These are phyloP conservation scores for Ophraella communa DNA, from an alignment of 2,888 invertebrate genomes.

Conservation along the genomic window DNA sequence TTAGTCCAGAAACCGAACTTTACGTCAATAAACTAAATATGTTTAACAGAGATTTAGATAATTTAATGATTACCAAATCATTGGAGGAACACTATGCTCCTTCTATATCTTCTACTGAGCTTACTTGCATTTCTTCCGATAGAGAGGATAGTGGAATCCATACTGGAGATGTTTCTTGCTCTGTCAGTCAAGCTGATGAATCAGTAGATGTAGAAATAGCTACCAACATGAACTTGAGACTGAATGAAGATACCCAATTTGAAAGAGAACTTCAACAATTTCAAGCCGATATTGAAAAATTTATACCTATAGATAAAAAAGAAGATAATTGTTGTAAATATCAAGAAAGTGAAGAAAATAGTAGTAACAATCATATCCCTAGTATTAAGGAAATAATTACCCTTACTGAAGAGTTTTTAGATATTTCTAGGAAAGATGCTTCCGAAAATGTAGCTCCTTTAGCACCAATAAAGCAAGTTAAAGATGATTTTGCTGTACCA, in stretches of 20 bases:
- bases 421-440: slow-evolving; percentile 59
- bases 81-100: slow-evolving; percentile 61
- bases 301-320: slow-evolving; percentile 16
- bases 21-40: slow-evolving; percentile 57
- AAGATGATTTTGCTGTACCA: slow-evolving; percentile 24
- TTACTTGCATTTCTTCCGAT: slow-evolving; percentile 67
- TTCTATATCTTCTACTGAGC: slow-evolving; percentile 65
- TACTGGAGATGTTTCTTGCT: slow-evolving; percentile 79
- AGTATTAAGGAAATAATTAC: slow-evolving; percentile 35
- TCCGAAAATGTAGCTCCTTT: slow-evolving; percentile 40
- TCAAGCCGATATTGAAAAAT: slow-evolving; percentile 31
- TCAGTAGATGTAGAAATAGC: slow-evolving; percentile 59
- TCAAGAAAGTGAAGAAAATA: background rate
- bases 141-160: slow-evolving; percentile 82
- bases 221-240: slow-evolving; percentile 52
- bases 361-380: background rate
- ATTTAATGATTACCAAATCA: slow-evolving; percentile 49
- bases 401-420: slow-evolving; percentile 58
- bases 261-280: slow-evolving; percentile 35
- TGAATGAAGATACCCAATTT: slow-evolving; percentile 39
- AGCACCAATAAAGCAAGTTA: slow-evolving; percentile 11
- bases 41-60: slow-evolving; percentile 59
- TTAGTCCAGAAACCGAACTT: slow-evolving; percentile 65
- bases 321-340: slow-evolving; percentile 18
- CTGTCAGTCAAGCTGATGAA: slow-evolving; percentile 76